Conservation (phyloP, 2,113 vertebrate species). For the Malurus cyaneus region DNA sequence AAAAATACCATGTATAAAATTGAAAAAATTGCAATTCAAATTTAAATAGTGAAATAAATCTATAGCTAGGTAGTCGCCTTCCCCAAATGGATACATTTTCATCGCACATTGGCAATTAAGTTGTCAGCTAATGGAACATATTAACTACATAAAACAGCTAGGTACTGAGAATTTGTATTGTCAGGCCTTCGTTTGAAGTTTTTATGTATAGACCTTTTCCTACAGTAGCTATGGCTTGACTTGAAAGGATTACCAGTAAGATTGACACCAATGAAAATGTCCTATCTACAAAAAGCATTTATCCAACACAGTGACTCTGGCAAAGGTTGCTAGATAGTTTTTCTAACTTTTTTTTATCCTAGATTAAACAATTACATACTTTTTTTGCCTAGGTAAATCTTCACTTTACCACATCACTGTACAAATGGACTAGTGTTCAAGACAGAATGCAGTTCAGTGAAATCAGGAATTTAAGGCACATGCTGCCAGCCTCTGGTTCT, state of each 20-base stretch:
- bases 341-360: background rate
- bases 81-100: background rate
- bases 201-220: background rate
- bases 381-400: background rate
- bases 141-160: constrained; percentile 10
- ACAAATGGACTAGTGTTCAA: background rate
- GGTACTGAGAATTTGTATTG: background rate
- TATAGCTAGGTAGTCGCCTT: constrained; percentile 16
- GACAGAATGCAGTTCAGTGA: background rate
- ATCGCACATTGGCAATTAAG: constrained; percentile 33
- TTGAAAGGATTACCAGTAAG: background rate
- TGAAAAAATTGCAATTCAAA: background rate
- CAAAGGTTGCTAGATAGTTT: background rate
- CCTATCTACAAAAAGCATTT: background rate
- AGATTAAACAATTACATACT: background rate
- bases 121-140: constrained; percentile 39
- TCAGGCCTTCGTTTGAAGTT: constrained; percentile 17
- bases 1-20: background rate
- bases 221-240: background rate
- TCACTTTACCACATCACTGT: background rate
- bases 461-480: background rate
- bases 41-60: constrained; percentile 1
- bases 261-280: background rate
- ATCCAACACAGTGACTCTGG: background rate
- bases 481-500: background rate